Conservation (phyloP, 2,888 invertebrate species). For the Fabriciana adippe region DNA sequence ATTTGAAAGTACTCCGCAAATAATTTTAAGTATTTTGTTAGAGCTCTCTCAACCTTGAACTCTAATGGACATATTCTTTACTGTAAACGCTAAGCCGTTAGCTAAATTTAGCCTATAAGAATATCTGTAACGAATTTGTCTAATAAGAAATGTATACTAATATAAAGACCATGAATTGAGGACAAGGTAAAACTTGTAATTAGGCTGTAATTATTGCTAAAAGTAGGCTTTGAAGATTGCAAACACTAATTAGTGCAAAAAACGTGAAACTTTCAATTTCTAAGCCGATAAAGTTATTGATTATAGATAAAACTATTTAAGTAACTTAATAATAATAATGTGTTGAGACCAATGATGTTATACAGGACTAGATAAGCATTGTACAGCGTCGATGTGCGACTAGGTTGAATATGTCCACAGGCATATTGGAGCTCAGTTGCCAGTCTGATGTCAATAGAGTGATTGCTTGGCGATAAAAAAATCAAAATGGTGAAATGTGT, state of each 20-base stretch:
- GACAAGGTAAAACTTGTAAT: constrained; percentile 12
- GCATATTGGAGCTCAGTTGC: too few relatives aligned
- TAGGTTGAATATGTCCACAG: too few relatives aligned
- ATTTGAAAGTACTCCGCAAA: too few relatives aligned
- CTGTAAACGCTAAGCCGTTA: neutral
- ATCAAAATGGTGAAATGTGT: too few relatives aligned
- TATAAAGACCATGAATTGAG: constrained; percentile 10
- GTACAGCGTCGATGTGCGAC: too few relatives aligned
- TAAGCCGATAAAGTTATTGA: too few relatives aligned
- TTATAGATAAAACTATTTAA: too few relatives aligned
- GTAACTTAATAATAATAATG: too few relatives aligned
- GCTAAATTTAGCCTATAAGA: neutral
- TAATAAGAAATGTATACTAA: constrained; percentile 1
- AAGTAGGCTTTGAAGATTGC: constrained; percentile 3
- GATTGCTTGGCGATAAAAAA: too few relatives aligned
- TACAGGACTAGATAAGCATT: too few relatives aligned
- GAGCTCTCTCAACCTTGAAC: constrained; percentile 11
- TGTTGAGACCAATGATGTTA: too few relatives aligned
- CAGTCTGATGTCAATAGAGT: too few relatives aligned
- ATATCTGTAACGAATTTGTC: neutral
- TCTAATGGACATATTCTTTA: neutral
- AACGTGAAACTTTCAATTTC: neutral
- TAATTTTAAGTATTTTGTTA: neutral
- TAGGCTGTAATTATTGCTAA: constrained; percentile 9
- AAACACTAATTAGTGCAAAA: neutral